phyloP scores from a whole-genome alignment of 2,113 vertebrate genomes.

The Irena cyanogastra region DNA sequence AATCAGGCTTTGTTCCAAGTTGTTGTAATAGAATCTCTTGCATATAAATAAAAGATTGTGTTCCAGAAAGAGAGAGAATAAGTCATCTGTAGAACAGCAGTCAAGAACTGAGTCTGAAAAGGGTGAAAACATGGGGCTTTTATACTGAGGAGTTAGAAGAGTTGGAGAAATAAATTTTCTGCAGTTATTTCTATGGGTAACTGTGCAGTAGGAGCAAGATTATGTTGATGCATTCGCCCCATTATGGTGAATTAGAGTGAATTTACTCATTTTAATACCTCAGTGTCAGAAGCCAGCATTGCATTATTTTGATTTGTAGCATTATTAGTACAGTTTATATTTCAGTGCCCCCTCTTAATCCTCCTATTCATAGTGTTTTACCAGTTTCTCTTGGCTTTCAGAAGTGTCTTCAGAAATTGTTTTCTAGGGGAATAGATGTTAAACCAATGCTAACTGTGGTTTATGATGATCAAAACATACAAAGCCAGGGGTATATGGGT shows the following conservation, averaged over 20 bases:
- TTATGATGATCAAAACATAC: neutral
- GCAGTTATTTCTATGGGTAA: constrained; percentile 1
- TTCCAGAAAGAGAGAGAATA: neutral
- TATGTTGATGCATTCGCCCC: constrained; percentile 13
- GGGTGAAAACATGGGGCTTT: neutral
- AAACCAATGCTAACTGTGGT: neutral
- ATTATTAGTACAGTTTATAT: constrained; percentile 11
- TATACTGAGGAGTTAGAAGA: neutral
- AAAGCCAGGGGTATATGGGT: fast-evolving
- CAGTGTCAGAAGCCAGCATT: neutral
- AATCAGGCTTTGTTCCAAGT: constrained; percentile 43
- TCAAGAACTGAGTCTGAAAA: neutral
- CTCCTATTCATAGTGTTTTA: neutral
- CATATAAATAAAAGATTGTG: constrained; percentile 29
- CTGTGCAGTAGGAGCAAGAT: neutral
- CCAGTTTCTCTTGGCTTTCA: neutral
- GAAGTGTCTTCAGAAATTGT: neutral
- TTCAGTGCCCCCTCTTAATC: neutral
- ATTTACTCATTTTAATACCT: constrained; percentile 7
- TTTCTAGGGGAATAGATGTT: neutral
- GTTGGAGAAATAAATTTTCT: neutral
- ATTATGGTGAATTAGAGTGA: neutral
- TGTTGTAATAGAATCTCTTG: constrained; percentile 13
- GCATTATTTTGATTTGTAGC: constrained; percentile 31
- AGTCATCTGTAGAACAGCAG: constrained; percentile 25